These are phyloP conservation scores for Engraulis encrasicolus DNA, from an alignment of 2,113 vertebrate species.

Conservation along the genomic window DNA sequence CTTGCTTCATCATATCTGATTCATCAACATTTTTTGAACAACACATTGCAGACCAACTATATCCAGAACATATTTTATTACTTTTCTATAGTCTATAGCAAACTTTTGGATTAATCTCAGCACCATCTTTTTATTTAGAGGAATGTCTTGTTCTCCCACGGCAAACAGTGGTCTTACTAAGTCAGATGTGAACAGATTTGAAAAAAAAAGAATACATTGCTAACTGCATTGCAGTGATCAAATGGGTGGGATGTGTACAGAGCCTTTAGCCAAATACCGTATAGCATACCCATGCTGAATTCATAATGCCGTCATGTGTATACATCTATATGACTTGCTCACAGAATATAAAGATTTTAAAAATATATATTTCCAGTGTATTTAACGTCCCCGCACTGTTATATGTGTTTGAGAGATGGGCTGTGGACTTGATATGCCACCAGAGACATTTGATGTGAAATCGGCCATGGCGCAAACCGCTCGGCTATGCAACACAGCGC, in stretches of 20 bases:
- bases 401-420: neutral
- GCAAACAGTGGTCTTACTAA: neutral
- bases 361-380: neutral
- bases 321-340: neutral
- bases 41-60: neutral
- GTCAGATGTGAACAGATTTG: neutral
- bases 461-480: neutral
- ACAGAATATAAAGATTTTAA: neutral
- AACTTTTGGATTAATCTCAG: neutral
- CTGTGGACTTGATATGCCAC: neutral
- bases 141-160: neutral
- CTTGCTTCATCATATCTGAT: conserved; percentile 43
- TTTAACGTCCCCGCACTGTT: neutral
- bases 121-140: neutral
- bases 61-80: no score
- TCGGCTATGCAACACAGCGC: neutral
- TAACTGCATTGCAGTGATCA: neutral
- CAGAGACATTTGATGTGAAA: neutral
- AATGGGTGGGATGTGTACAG: neutral
- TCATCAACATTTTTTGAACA: neutral
- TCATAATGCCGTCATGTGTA: neutral
- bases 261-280: neutral
- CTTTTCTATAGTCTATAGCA: no score
- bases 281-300: neutral
- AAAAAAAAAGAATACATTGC: neutral